These are phyloP conservation scores for Torymus aiolomorphi DNA, from an alignment of 2,888 invertebrate species.

Conservation along the genomic window DNA sequence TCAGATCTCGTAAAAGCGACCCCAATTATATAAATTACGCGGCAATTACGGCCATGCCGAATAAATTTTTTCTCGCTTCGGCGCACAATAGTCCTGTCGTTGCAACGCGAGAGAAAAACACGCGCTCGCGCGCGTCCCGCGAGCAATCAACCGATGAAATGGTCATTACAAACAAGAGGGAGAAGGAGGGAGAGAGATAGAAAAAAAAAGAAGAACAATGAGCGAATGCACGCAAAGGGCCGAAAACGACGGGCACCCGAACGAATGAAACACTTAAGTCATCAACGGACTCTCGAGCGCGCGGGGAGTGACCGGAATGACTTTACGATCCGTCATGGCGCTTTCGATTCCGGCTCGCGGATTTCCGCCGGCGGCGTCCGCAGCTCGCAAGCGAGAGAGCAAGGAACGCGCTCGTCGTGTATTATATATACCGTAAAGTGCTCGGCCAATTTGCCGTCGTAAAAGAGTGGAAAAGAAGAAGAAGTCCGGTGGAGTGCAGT, in stretches of 20 bases:
- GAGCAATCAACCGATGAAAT: too few species aligned
- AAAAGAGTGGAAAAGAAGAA: constrained; percentile 22
- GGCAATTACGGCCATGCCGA: too few species aligned
- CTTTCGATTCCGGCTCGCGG: constrained; percentile 53
- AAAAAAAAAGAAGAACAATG: too few species aligned
- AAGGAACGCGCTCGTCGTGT: too few species aligned
- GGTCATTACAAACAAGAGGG: too few species aligned
- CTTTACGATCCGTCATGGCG: constrained; percentile 53
- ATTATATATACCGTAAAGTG: constrained; percentile 32
- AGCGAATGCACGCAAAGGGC: too few species aligned
- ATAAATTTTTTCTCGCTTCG: too few species aligned
- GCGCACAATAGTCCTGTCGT: background rate
- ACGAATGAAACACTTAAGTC: constrained; percentile 11
- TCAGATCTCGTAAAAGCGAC: too few species aligned
- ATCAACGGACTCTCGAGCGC: background rate
- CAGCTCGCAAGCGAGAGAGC: constrained; percentile 27
- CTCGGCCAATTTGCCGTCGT: constrained; percentile 16
- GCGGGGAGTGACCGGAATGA: constrained; percentile 34
- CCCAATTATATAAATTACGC: too few species aligned
- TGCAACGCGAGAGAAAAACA: background rate
- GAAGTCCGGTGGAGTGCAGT: background rate
- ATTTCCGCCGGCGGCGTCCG: constrained; percentile 51
- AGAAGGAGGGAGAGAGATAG: too few species aligned
- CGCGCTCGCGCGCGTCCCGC: too few species aligned
- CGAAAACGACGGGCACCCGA: background rate